Evolutionary conservation across 2,797 vertebrate species (phyloP).

Genomic region (Acestrorhynchus altus): DNA sequence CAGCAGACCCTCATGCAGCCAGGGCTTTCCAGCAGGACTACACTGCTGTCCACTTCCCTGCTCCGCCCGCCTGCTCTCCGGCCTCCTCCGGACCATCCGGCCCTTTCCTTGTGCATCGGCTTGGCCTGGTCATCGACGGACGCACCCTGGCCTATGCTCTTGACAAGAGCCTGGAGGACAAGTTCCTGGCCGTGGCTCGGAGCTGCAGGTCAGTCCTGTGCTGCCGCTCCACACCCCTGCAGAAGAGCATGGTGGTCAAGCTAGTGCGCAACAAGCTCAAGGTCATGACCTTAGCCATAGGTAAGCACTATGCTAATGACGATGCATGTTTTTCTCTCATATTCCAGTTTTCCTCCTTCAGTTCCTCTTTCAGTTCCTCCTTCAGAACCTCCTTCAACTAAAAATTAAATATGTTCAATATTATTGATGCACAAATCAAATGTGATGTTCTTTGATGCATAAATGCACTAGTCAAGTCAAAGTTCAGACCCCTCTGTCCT

Average conservation of each 20-base stretch:
- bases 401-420: too few relatives aligned
- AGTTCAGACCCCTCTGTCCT: too few relatives aligned
- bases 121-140: constrained; percentile 94
- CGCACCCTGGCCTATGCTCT: constrained; percentile 93
- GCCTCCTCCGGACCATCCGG: constrained; percentile 61
- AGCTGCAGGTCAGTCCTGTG: constrained; percentile 92
- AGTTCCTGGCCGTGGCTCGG: constrained; percentile 88
- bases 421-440: too few relatives aligned
- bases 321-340: neutral
- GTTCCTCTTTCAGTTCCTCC: too few relatives aligned
- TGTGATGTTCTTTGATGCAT: too few relatives aligned
- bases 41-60: constrained; percentile 68
- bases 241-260: constrained; percentile 98
- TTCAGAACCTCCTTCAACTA: too few relatives aligned
- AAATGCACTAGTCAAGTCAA: too few relatives aligned
- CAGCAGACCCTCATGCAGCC: constrained; percentile 65
- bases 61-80: constrained; percentile 59
- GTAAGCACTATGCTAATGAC: constrained; percentile 66
- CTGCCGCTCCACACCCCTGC: constrained; percentile 93
- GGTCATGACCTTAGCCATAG: constrained; percentile 98
- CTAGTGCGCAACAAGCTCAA: constrained; percentile 95
- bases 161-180: constrained; percentile 88
- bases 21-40: constrained; percentile 72
- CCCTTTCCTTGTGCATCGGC: constrained; percentile 72
- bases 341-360: too few relatives aligned